A percentile compares a stretch with the other conserved stretches of the same genome.
Evolutionary conservation across 1,140 invertebrate species (phyloP).

Genomic region (Saccostrea cuccullata): DNA sequence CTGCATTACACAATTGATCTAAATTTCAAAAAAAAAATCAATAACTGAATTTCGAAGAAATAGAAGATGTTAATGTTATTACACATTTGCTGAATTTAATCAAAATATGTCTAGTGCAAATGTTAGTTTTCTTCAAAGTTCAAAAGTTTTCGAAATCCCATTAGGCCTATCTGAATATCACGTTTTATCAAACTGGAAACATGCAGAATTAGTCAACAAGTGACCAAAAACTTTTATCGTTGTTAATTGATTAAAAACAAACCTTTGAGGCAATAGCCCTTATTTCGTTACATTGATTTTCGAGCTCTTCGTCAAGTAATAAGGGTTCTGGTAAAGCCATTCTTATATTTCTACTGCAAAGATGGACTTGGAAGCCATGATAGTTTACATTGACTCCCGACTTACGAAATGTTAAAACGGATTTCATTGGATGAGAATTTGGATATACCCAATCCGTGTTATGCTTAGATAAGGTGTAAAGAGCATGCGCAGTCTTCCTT

Average conservation of each 20-base stretch:
- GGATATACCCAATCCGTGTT: neutral
- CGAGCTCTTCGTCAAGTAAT: conserved; percentile 47
- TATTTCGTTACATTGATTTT: conserved; percentile 59
- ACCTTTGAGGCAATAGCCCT: conserved; percentile 61
- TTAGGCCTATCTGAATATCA: too few species aligned
- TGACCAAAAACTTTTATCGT: neutral
- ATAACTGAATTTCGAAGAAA: too few species aligned
- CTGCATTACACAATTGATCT: too few species aligned
- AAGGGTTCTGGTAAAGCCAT: conserved; percentile 42
- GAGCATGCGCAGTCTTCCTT: conserved; percentile 57
- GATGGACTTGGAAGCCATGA: conserved; percentile 5
- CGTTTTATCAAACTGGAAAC: too few species aligned
- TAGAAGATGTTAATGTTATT: too few species aligned
- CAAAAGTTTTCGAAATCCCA: too few species aligned
- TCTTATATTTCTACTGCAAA: neutral
- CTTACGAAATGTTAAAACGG: neutral
- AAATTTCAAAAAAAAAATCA: too few species aligned
- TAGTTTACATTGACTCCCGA: conserved; percentile 28
- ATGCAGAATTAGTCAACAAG: too few species aligned
- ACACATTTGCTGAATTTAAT: too few species aligned
- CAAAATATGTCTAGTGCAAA: too few species aligned
- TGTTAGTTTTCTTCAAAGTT: too few species aligned
- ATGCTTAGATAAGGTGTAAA: neutral
- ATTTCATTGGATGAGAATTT: neutral
- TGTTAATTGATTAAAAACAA: neutral